phyloP scores from a whole-genome alignment of 2,888 invertebrate genomes.

The Thysanoteuthis rhombus region DNA sequence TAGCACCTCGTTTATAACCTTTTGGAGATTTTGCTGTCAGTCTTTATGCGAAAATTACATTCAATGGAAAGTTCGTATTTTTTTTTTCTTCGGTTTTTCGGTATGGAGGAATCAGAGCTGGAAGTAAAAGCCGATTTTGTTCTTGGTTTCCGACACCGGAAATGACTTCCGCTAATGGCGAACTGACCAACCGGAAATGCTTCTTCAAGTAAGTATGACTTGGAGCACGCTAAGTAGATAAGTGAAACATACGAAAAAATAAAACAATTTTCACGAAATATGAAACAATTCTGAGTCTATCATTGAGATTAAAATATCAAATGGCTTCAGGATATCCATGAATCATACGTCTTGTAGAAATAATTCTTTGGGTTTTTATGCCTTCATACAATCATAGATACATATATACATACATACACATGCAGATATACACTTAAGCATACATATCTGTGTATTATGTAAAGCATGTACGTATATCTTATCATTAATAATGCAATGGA shows the following conservation, averaged over 20 bases:
- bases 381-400: no score
- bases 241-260: neutral
- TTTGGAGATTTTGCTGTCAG: neutral
- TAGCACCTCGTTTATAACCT: neutral
- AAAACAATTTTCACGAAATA: neutral
- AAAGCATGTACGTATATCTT: no score
- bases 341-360: neutral
- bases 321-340: neutral
- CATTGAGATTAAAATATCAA: neutral
- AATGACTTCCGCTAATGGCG: neutral
- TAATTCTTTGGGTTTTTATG: no score
- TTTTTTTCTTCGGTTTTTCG: neutral
- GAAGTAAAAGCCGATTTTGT: neutral
- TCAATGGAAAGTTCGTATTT: neutral
- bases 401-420: no score
- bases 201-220: neutral
- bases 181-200: neutral
- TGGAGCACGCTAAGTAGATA: neutral
- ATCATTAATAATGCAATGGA: no score
- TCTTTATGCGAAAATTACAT: neutral
- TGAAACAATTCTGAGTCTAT: neutral
- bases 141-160: neutral
- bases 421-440: no score
- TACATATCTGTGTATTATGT: no score
- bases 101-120: neutral